phyloP scores from a whole-genome alignment of 1,140 invertebrate genomes.

The Zaprionus taronus region DNA sequence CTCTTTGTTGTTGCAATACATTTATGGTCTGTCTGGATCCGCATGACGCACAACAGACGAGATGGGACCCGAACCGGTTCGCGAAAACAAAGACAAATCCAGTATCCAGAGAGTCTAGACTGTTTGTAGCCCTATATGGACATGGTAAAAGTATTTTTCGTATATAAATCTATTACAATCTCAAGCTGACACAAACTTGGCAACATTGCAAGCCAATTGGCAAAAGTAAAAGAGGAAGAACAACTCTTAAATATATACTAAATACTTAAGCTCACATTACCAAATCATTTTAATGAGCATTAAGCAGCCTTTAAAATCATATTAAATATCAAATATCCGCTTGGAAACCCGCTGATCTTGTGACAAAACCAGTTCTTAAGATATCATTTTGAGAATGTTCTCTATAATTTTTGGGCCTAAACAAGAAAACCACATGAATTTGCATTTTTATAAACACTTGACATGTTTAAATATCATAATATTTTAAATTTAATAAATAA shows the following conservation, averaged over 20 bases:
- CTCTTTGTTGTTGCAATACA: conserved; percentile 47
- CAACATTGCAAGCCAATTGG: not conserved
- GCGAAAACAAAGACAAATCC: conserved; percentile 61
- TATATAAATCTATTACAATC: conserved; percentile 3
- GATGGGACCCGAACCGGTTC: conserved; percentile 64
- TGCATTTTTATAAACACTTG: not conserved
- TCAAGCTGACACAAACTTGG: not conserved
- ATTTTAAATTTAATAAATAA: conserved; percentile 5
- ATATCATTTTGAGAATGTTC: not conserved
- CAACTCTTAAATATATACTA: not conserved
- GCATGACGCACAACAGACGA: conserved; percentile 65
- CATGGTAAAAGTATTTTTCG: conserved; percentile 24
- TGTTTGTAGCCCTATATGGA: conserved; percentile 57
- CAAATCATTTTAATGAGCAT: conserved; percentile 1
- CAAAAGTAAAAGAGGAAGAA: not conserved
- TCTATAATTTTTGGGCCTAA: conserved; percentile 4
- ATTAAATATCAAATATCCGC: conserved; percentile 10
- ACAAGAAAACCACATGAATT: not conserved
- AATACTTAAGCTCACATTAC: not conserved
- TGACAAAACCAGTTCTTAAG: conserved; percentile 17
- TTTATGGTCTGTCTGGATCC: conserved; percentile 66
- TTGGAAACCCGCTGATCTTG: not conserved
- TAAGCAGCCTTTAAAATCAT: not conserved
- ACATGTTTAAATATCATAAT: not conserved
- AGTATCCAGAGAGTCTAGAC: conserved; percentile 64